Evolutionary conservation across 2,888 invertebrate genomes (phyloP).

Genomic region (Stenoptilia bipunctidactyla): DNA sequence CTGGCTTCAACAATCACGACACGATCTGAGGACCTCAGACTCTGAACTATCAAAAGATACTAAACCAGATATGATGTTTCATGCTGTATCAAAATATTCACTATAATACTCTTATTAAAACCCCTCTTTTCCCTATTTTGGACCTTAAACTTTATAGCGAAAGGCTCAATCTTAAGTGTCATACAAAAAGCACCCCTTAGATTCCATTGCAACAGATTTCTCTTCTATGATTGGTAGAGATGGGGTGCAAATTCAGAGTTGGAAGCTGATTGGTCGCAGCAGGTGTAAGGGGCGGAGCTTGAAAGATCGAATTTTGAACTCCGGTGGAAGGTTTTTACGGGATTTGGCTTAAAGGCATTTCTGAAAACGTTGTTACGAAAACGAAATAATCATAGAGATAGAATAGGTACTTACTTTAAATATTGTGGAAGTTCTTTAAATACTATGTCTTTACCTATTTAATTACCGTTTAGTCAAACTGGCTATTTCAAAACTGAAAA

Average conservation of each 20-base stretch:
- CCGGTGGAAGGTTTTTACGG: constrained; percentile 11
- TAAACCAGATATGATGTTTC: constrained; percentile 50
- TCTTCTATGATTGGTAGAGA: constrained; percentile 34
- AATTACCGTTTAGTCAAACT: too few species aligned
- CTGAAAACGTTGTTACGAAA: too few species aligned
- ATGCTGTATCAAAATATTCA: constrained; percentile 29
- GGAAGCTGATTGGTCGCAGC: constrained; percentile 43
- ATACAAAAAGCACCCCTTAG: constrained; percentile 26
- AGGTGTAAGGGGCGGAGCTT: constrained; percentile 38
- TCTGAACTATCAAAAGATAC: constrained; percentile 19
- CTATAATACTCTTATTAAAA: constrained; percentile 47
- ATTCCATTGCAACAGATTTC: constrained; percentile 44
- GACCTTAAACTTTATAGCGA: constrained; percentile 3
- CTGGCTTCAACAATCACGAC: constrained; percentile 18
- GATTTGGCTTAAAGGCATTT: too few species aligned
- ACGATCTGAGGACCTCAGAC: constrained; percentile 17
- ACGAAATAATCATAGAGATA: too few species aligned
- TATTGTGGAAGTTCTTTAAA: too few species aligned
- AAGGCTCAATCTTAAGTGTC: constrained; percentile 16
- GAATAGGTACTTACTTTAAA: too few species aligned
- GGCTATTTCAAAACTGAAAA: too few species aligned
- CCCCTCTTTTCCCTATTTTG: constrained; percentile 14
- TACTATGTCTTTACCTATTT: too few species aligned
- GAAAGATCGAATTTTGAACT: constrained; percentile 28
- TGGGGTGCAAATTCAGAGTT: constrained; percentile 36